These are phyloP conservation scores for Hylia prasina DNA, from an alignment of 2,113 vertebrate genomes.

Conservation along the genomic window DNA sequence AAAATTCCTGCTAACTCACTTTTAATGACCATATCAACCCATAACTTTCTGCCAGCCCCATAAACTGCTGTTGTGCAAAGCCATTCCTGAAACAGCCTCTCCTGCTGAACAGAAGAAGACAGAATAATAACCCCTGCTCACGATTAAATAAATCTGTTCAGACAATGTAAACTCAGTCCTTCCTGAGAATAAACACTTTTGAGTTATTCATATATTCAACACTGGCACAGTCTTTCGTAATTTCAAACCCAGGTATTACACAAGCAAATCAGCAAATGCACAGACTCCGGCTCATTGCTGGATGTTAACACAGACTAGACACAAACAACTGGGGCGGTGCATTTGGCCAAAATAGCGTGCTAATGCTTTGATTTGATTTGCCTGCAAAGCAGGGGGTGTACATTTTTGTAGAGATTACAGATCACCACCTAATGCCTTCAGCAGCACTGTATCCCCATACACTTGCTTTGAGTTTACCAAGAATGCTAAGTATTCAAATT, in stretches of 20 bases:
- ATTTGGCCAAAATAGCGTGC: not conserved
- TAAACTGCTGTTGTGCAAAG: not conserved
- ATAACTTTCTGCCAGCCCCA: not conserved
- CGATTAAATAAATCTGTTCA: slow-evolving; percentile 21
- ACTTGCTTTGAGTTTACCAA: not conserved
- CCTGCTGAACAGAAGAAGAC: not conserved
- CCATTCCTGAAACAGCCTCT: not conserved
- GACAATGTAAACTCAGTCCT: slow-evolving; percentile 10
- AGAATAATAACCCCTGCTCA: not conserved
- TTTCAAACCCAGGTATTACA: slow-evolving; percentile 39
- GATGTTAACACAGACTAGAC: not conserved
- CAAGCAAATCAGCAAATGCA: slow-evolving; percentile 25
- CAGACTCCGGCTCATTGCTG: not conserved
- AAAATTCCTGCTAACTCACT: not conserved
- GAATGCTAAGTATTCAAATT: not conserved
- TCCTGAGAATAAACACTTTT: slow-evolving; percentile 37
- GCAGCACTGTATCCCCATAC: not conserved
- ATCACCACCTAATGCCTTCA: not conserved
- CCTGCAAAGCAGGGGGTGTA: not conserved
- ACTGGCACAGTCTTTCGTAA: not conserved
- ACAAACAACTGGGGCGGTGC: not conserved
- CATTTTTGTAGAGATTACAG: not conserved
- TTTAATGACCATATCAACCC: not conserved
- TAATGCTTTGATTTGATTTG: not conserved
- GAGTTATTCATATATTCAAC: slow-evolving; percentile 28